These are phyloP conservation scores for Brachycybe producta DNA, from an alignment of 2,888 invertebrate species.

Conservation along the genomic window DNA sequence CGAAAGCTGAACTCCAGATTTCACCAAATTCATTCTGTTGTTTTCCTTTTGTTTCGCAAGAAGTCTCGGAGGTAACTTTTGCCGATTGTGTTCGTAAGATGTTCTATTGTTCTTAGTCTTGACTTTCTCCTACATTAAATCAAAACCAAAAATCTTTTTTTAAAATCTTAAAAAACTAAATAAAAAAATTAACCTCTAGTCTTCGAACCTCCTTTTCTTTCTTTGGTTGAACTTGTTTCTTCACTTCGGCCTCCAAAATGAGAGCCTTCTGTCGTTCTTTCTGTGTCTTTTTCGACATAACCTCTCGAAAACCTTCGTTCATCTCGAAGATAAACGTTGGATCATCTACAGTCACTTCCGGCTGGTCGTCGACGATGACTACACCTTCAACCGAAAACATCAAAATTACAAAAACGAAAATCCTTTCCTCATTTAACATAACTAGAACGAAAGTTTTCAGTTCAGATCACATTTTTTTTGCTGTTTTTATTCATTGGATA, in stretches of 20 bases:
- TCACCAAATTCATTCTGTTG: constrained; percentile 38
- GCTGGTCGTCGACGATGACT: constrained; percentile 41
- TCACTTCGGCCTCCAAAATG: constrained; percentile 34
- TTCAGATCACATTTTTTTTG: not conserved
- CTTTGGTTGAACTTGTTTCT: constrained; percentile 29
- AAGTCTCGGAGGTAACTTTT: constrained; percentile 57
- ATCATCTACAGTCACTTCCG: constrained; percentile 38
- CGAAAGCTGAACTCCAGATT: constrained; percentile 27
- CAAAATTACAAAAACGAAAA: constrained; percentile 7
- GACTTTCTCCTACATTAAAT: constrained; percentile 20
- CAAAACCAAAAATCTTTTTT: no score
- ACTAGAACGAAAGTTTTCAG: not conserved
- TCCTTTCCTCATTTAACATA: not conserved
- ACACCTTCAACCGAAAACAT: constrained; percentile 32
- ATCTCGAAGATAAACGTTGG: constrained; percentile 35
- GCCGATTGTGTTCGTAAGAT: constrained; percentile 34
- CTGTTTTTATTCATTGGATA: not conserved
- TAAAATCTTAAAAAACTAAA: constrained; percentile 15
- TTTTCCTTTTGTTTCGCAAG: constrained; percentile 60
- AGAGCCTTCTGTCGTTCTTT: constrained; percentile 40
- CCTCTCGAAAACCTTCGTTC: constrained; percentile 62
- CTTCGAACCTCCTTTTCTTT: constrained; percentile 28
- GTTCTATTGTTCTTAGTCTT: constrained; percentile 22
- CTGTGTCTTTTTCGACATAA: constrained; percentile 61
- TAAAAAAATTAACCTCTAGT: no score